Evolutionary conservation across 2,888 invertebrate species (phyloP).

Genomic region (Baccha elongata): DNA sequence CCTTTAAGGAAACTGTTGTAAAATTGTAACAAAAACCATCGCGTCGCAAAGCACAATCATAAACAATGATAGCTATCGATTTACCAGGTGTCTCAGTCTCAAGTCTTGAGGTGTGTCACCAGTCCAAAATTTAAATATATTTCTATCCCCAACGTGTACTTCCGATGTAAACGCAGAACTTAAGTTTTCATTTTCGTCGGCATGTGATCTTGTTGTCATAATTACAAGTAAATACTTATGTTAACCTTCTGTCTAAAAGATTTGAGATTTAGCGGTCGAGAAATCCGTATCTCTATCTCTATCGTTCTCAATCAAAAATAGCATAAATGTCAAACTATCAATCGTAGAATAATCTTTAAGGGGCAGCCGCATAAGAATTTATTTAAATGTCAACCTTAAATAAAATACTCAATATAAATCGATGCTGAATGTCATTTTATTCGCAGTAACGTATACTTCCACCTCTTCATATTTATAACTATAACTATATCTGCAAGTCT

Average conservation of each 20-base stretch:
- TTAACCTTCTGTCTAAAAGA: constrained; percentile 52
- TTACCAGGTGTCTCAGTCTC: constrained; percentile 61
- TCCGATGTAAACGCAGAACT: background rate
- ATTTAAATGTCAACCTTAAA: constrained; percentile 53
- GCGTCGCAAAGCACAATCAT: constrained; percentile 34
- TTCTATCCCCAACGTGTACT: constrained; percentile 10
- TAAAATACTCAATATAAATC: constrained; percentile 58
- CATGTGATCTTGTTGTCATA: constrained; percentile 33
- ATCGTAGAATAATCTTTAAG: constrained; percentile 47
- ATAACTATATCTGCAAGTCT: constrained; percentile 5
- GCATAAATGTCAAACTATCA: constrained; percentile 61
- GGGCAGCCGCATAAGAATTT: constrained; percentile 55
- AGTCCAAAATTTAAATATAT: constrained; percentile 47
- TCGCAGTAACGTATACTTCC: constrained; percentile 30
- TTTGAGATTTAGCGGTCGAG: background rate
- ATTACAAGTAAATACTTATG: constrained; percentile 47
- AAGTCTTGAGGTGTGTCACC: constrained; percentile 62
- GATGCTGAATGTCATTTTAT: constrained; percentile 35
- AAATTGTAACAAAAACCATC: constrained; percentile 31
- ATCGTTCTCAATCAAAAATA: constrained; percentile 18
- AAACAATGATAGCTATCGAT: constrained; percentile 69
- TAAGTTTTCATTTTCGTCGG: constrained; percentile 25
- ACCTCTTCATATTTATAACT: too few relatives aligned
- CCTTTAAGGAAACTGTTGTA: constrained; percentile 49
- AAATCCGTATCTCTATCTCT: background rate